phyloP scores from a whole-genome alignment of 1,140 invertebrate genomes.

The Gryon sp. region DNA sequence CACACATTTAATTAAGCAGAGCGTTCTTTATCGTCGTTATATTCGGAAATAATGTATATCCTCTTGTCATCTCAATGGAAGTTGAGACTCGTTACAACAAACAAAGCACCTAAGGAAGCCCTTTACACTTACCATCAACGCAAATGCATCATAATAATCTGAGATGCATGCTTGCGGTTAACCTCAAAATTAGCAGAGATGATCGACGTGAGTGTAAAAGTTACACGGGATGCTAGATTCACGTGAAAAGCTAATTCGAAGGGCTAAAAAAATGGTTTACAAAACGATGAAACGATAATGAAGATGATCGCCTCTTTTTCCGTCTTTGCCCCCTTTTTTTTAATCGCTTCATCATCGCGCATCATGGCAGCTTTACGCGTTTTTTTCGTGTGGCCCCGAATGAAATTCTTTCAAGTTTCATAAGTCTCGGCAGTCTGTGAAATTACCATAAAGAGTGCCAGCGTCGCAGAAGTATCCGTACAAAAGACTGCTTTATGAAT shows the following conservation, averaged over 20 bases:
- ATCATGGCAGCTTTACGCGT: slow-evolving; percentile 56
- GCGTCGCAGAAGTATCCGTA: slow-evolving; percentile 72
- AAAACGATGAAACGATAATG: slow-evolving; percentile 11
- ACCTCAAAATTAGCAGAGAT: slow-evolving; percentile 70
- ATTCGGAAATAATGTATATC: slow-evolving; percentile 68
- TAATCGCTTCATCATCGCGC: slow-evolving; percentile 58
- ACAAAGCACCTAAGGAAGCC: slow-evolving; percentile 68
- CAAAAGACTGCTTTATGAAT: slow-evolving; percentile 79
- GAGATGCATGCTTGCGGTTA: slow-evolving; percentile 67
- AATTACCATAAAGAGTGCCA: slow-evolving; percentile 77
- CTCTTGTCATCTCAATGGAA: slow-evolving; percentile 54
- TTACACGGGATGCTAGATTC: slow-evolving; percentile 16
- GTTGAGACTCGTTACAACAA: slow-evolving; percentile 70
- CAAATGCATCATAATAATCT: slow-evolving; percentile 66
- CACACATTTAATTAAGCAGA: slow-evolving; percentile 50
- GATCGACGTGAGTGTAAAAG: slow-evolving; percentile 48
- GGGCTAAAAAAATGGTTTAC: slow-evolving; percentile 13
- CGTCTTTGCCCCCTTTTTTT: slow-evolving; percentile 53
- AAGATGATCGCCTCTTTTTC: slow-evolving; percentile 11
- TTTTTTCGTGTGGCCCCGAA: slow-evolving; percentile 55
- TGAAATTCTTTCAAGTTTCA: slow-evolving; percentile 61
- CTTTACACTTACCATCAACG: slow-evolving; percentile 66
- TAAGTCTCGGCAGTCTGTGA: slow-evolving; percentile 67
- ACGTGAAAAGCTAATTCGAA: slow-evolving; percentile 17
- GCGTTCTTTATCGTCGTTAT: slow-evolving; percentile 30